phyloP scores from a whole-genome alignment of 2,888 invertebrate species.

The Drosophila mayaguana region DNA sequence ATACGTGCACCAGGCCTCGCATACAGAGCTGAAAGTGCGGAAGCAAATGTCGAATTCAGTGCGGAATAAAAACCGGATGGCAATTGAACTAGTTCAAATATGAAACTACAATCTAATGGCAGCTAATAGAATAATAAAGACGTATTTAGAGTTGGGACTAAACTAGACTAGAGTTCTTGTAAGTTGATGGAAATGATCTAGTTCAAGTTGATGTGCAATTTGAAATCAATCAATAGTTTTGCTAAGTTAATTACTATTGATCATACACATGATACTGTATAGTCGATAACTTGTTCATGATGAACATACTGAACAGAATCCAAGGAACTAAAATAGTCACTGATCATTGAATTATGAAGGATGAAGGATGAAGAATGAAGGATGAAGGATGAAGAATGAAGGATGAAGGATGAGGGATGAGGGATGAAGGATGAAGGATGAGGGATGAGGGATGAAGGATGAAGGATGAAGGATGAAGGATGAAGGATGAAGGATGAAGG shows the following conservation, averaged over 20 bases:
- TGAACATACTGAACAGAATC: too few species aligned
- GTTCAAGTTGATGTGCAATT: not conserved
- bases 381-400: too few species aligned
- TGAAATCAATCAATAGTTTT: not conserved
- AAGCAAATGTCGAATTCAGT: not conserved
- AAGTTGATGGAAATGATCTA: not conserved
- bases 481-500: too few species aligned
- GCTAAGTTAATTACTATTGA: not conserved
- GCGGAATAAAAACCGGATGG: not conserved
- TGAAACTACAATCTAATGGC: not conserved
- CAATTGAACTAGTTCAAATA: not conserved
- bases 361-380: too few species aligned
- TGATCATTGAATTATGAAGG: too few species aligned
- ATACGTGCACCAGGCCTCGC: conserved; percentile 96
- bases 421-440: too few species aligned
- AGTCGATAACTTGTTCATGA: too few species aligned
- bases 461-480: too few species aligned
- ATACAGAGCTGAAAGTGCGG: conserved; percentile 87
- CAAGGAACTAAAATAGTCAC: too few species aligned
- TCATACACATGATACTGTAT: not conserved
- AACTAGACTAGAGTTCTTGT: not conserved
- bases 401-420: too few species aligned
- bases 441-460: too few species aligned
- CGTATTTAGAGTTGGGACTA: not conserved
- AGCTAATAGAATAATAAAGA: not conserved